Evolutionary conservation across 2,888 invertebrate species (phyloP).

Genomic region (Sphaeridia pumilis): DNA sequence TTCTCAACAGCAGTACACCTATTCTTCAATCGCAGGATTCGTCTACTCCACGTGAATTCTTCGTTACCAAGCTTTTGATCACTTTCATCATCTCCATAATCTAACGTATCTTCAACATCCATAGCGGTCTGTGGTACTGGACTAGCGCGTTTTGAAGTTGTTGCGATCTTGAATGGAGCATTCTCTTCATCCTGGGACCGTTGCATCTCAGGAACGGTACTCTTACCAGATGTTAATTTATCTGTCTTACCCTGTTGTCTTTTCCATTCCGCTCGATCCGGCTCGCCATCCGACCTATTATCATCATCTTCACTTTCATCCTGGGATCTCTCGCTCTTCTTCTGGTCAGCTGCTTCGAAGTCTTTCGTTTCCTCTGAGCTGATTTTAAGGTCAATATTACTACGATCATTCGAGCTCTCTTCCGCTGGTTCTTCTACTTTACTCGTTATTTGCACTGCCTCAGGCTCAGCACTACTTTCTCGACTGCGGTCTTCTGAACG

Average conservation of each 20-base stretch:
- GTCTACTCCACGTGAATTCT: constrained; percentile 25
- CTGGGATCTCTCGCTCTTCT: background rate
- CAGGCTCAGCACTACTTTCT: too few species aligned
- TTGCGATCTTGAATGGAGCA: background rate
- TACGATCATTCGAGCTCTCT: background rate
- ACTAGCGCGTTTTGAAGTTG: background rate
- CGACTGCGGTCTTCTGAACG: too few species aligned
- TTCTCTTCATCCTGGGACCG: constrained; percentile 2
- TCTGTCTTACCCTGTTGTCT: background rate
- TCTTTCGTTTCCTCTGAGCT: background rate
- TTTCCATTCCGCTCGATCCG: background rate
- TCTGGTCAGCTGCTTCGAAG: background rate
- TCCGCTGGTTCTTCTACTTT: background rate
- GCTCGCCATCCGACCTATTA: background rate
- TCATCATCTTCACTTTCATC: constrained; percentile 1
- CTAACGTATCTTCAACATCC: constrained; percentile 30
- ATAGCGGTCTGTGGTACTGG: background rate
- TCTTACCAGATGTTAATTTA: background rate
- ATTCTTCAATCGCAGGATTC: constrained; percentile 25
- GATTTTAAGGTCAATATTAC: too few species aligned
- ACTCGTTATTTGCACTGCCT: too few species aligned
- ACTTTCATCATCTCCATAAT: constrained; percentile 34
- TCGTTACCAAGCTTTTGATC: constrained; percentile 21
- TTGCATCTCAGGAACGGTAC: background rate
- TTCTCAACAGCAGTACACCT: constrained; percentile 15